These are phyloP conservation scores for Pristiophorus japonicus DNA, from an alignment of 2,113 vertebrate species.

Conservation along the genomic window DNA sequence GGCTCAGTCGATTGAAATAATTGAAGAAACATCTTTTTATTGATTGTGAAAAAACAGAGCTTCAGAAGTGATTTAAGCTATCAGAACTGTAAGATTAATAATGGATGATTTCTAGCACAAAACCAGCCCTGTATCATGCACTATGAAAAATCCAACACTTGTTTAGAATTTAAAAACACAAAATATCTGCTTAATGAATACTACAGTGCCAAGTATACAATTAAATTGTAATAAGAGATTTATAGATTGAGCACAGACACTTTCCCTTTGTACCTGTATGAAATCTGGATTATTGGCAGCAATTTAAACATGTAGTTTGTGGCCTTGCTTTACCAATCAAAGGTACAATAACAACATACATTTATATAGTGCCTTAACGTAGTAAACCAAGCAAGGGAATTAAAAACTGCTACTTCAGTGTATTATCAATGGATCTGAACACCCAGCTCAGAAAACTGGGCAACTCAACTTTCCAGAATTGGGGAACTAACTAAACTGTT, in stretches of 20 bases:
- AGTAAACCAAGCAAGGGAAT: background rate
- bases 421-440: background rate
- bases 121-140: background rate
- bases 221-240: background rate
- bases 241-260: background rate
- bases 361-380: background rate
- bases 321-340: background rate
- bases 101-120: background rate
- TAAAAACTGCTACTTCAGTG: background rate
- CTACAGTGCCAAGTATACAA: background rate
- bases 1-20: background rate
- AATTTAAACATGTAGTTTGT: background rate
- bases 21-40: background rate
- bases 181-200: background rate
- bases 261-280: background rate
- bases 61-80: background rate
- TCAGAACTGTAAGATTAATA: background rate
- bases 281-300: background rate
- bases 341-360: background rate
- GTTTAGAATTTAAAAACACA: background rate
- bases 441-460: background rate
- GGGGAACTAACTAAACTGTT: background rate
- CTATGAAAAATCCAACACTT: background rate
- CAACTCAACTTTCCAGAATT: background rate
- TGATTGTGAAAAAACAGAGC: background rate